Evolutionary conservation across 2,888 invertebrate genomes (phyloP).

Genomic region (Microctonus hyperodae): DNA sequence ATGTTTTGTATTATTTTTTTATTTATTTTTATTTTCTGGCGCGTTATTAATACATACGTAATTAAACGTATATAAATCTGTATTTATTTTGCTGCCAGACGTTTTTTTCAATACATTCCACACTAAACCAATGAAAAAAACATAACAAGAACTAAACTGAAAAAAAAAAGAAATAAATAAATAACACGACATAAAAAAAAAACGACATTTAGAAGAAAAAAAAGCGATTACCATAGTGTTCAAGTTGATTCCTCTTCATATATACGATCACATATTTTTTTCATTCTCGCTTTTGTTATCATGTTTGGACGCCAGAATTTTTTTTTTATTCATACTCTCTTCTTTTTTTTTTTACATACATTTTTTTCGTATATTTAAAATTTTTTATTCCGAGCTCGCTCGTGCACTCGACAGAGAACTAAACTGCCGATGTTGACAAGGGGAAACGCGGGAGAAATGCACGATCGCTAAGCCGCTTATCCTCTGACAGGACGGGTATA

Average conservation of each 20-base stretch:
- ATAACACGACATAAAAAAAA: background rate
- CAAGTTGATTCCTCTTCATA: background rate
- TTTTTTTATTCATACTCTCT: background rate
- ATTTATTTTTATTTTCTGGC: no score
- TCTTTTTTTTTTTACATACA: background rate
- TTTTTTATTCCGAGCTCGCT: background rate
- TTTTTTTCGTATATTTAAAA: background rate
- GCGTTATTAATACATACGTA: no score
- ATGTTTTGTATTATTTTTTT: no score
- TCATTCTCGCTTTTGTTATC: background rate
- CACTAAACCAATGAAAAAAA: no score
- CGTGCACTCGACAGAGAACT: background rate
- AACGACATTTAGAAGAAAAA: background rate
- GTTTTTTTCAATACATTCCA: no score
- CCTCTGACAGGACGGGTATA: constrained; percentile 2
- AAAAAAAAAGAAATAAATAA: background rate
- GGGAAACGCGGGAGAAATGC: constrained; percentile 1
- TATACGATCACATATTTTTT: background rate
- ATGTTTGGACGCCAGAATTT: background rate
- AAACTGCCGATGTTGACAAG: constrained; percentile 4
- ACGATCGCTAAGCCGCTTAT: constrained; percentile 25
- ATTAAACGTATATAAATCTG: no score
- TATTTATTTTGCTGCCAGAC: no score
- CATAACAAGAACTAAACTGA: no score
- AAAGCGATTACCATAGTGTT: background rate